Base-by-base conservation (phyloP, 2,113 vertebrate genomes). In the Ancistrus triradiatus region DNA sequence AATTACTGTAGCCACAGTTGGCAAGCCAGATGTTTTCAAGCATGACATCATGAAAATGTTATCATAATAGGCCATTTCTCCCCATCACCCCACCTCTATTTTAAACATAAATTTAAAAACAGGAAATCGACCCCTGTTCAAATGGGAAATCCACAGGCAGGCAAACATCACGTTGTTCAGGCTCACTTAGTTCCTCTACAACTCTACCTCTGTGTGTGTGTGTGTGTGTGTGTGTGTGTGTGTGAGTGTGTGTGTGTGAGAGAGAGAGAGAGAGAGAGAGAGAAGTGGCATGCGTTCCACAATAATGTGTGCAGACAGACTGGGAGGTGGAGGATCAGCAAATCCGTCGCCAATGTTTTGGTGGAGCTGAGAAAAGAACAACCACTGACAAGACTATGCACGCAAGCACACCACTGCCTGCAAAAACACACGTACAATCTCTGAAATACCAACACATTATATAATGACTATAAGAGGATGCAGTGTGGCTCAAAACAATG, bases 141-240 rank as follows among this genome's bases (percentile, higher is more conserved):
- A 68, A 7, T 46, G 64, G 46, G 42, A 58, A 69, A 48, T 42
- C 24, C 37, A 49, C 55, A 69, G 61, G 69, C 66, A 61, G 69
- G 50, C 66, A 74, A 69, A 57, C 66, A 59, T 64, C 46, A 69
- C 11, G 33, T 53, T 27, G 31, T 62, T 28, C 50, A 21, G 55
- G 58, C 43, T 37, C 53, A 31, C 31, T 33, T 24, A 48, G 56
- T 38, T 74, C 61, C 66, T 44, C 19, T 50, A 19, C 15, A 60
- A 13, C 66, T 22, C 55, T 9, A 38, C 21, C 40, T 65, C 47
- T 33, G 49, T 18, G 22, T 66, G 43, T 4, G 15, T 42, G 15
- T 55, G 63, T 35, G 43, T 44, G 50, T 40, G 14, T 63, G 53
- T 22, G 52, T 15, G 15, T 17, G 46, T 57, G 49, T 62, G 37